Conservation (phyloP, 2,797 vertebrate species). For the Manis javanica region DNA sequence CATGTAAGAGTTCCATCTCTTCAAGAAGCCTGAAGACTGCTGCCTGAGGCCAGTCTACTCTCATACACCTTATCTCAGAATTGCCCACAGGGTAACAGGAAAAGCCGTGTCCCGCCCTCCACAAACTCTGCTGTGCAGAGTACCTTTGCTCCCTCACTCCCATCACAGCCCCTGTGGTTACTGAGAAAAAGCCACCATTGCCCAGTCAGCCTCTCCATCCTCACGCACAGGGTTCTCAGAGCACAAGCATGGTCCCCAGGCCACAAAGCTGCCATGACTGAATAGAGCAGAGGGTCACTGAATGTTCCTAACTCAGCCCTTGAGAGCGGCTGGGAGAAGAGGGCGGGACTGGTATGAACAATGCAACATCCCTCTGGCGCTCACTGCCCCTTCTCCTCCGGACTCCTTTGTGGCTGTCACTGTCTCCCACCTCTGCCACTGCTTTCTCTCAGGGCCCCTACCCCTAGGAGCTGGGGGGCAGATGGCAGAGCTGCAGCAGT, state of each 20-base stretch:
- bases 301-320: neutral
- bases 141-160: neutral
- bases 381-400: neutral
- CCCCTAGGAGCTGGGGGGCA: neutral
- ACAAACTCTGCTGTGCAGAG: neutral
- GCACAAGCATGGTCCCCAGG: neutral
- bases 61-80: neutral
- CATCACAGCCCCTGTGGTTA: neutral
- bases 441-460: neutral
- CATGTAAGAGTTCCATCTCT: neutral
- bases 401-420: neutral
- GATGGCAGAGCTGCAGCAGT: neutral
- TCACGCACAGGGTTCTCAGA: neutral
- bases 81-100: neutral
- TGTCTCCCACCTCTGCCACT: neutral
- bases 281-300: neutral
- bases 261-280: neutral
- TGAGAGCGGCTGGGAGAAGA: neutral
- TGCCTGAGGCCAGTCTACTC: neutral
- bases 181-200: neutral
- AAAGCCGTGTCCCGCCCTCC: neutral
- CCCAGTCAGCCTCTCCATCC: neutral
- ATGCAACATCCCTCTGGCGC: constrained; percentile 20
- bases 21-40: neutral
- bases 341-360: neutral